phyloP scores from a whole-genome alignment of 2,888 invertebrate genomes.

The Siphlonurus alternatus region DNA sequence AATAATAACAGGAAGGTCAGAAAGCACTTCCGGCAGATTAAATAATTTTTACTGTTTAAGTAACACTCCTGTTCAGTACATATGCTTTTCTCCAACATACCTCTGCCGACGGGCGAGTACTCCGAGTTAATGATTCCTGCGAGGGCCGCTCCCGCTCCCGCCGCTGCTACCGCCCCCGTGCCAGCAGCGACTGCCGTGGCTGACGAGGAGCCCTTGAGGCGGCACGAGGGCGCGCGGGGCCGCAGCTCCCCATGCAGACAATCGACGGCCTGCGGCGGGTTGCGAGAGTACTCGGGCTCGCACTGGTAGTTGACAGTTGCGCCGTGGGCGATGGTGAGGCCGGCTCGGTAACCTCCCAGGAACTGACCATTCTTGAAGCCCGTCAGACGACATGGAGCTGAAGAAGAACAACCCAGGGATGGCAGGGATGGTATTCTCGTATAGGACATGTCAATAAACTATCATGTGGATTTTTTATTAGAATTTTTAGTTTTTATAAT shows the following conservation, averaged over 20 bases:
- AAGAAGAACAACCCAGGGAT: constrained; percentile 10
- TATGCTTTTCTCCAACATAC: not conserved
- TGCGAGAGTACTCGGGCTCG: constrained; percentile 31
- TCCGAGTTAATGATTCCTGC: not conserved
- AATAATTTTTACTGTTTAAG: too few species aligned
- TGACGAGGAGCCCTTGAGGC: not conserved
- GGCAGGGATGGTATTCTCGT: not conserved
- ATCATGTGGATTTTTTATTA: not conserved
- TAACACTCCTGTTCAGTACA: too few species aligned
- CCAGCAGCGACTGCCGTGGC: not conserved
- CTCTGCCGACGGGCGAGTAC: not conserved
- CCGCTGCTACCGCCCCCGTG: not conserved
- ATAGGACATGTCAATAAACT: not conserved
- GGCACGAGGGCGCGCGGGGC: constrained; percentile 6
- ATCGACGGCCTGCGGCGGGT: not conserved
- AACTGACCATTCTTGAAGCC: constrained; percentile 50
- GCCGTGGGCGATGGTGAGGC: constrained; percentile 65
- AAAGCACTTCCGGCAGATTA: too few species aligned
- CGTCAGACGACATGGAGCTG: constrained; percentile 53
- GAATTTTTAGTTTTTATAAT: not conserved
- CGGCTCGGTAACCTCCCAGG: constrained; percentile 58
- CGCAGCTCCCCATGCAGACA: constrained; percentile 5
- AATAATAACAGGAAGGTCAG: too few species aligned
- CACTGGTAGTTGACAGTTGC: constrained; percentile 60
- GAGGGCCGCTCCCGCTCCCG: not conserved